Evolutionary conservation across 2,888 invertebrate genomes (phyloP).

Genomic region (Xanthostigma xanthostigma): DNA sequence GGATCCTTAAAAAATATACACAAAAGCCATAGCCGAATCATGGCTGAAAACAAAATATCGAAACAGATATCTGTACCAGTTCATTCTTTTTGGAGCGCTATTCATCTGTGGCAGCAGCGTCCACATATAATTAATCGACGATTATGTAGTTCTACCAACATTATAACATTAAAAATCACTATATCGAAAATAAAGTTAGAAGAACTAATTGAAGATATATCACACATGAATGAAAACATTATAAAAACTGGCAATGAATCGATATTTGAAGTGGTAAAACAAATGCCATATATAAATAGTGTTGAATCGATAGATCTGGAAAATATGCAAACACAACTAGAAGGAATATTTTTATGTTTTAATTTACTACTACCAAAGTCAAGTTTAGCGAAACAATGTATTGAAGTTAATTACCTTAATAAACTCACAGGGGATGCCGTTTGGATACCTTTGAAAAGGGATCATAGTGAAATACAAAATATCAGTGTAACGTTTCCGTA

Average conservation of each 20-base stretch:
- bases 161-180: too few species aligned
- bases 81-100: conserved; percentile 45
- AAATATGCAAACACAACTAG: too few species aligned
- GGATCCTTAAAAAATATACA: conserved; percentile 54
- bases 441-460: background rate
- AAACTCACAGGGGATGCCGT: conserved; percentile 5
- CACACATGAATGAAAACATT: too few species aligned
- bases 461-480: background rate
- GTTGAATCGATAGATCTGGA: too few species aligned
- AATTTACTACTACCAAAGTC: too few species aligned
- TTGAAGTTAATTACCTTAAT: conserved; percentile 9
- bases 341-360: too few species aligned
- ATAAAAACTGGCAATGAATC: too few species aligned
- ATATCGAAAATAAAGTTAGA: too few species aligned
- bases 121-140: conserved; percentile 60
- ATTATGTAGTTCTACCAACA: conserved; percentile 36
- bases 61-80: conserved; percentile 20
- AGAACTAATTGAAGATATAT: too few species aligned
- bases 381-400: conserved; percentile 6
- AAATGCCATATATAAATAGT: too few species aligned
- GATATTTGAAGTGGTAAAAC: too few species aligned
- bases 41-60: conserved; percentile 20
- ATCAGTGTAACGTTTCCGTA: conserved; percentile 28
- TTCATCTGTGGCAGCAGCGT: conserved; percentile 45
- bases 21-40: background rate